Conservation (phyloP, 2,888 invertebrate genomes). For the Parapristionchus giblindavisi region DNA sequence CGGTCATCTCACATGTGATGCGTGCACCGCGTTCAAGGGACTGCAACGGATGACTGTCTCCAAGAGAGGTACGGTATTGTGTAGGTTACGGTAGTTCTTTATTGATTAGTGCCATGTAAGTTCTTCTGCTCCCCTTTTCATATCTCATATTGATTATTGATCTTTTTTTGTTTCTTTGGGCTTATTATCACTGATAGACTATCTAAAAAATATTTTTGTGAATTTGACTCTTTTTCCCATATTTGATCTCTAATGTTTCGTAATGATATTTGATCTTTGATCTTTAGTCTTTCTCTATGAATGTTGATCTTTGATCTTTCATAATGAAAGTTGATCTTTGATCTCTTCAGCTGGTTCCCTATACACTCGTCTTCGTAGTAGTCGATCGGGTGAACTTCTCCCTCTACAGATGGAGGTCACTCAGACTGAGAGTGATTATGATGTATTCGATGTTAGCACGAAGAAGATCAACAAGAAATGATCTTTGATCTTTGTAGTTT, state of each 20-base stretch:
- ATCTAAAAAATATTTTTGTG: no score
- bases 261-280: no score
- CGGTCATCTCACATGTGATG: conserved; percentile 57
- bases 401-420: conserved; percentile 47
- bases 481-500: no score
- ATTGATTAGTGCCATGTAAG: conserved; percentile 45
- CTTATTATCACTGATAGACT: no score
- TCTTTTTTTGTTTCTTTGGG: not conserved
- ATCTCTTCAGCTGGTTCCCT: conserved; percentile 32
- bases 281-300: no score
- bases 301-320: no score
- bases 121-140: not conserved
- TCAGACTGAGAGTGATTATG: conserved; percentile 19
- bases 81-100: no score
- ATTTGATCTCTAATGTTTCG: no score
- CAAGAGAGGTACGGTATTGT: conserved; percentile 51
- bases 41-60: conserved; percentile 59
- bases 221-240: no score
- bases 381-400: conserved; percentile 54
- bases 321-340: no score
- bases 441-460: conserved; percentile 16
- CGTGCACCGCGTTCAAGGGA: conserved; percentile 64
- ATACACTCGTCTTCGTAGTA: conserved; percentile 41
- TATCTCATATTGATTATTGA: not conserved
- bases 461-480: conserved; percentile 2